Conservation (phyloP, 2,888 invertebrate genomes). For the Eumerus sabulonum region DNA sequence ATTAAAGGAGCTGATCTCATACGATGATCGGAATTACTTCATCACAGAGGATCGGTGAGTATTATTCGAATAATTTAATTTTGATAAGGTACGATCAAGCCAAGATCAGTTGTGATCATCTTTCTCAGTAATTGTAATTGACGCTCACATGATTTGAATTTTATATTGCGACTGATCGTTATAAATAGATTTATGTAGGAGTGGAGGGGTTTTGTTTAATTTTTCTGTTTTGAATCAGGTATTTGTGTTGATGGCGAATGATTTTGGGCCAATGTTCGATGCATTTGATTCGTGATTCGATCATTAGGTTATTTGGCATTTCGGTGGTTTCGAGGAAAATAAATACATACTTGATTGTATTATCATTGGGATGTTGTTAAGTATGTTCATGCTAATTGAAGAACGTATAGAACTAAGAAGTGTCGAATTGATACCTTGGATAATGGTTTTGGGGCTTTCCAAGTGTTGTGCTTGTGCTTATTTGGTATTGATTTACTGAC, state of each 20-base stretch:
- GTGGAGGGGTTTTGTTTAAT: not conserved
- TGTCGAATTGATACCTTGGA: no score
- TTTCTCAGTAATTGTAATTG: slow-evolving; percentile 2
- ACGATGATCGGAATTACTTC: slow-evolving; percentile 78
- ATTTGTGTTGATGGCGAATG: slow-evolving; percentile 4
- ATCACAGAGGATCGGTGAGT: slow-evolving; percentile 78
- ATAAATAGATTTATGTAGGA: slow-evolving; percentile 16
- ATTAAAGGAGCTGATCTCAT: slow-evolving; percentile 76
- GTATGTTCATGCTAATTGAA: no score
- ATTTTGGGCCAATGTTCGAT: not conserved
- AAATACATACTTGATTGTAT: no score
- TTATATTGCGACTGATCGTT: not conserved
- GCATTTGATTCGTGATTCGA: slow-evolving; percentile 15
- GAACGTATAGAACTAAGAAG: no score
- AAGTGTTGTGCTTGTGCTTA: no score
- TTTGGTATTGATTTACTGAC: no score
- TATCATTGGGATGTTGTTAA: no score
- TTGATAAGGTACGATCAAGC: not conserved
- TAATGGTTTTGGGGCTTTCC: no score
- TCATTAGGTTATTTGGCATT: slow-evolving; percentile 3
- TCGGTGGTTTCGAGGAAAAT: no score
- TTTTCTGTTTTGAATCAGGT: not conserved
- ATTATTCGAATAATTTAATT: not conserved
- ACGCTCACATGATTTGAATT: slow-evolving; percentile 33
- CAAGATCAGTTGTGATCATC: not conserved